Percentiles rank a stretch among this genome's conserved stretches.
These are phyloP conservation scores for Hydriomena furcata DNA, from an alignment of 2,888 invertebrate species.

Conservation along the genomic window DNA sequence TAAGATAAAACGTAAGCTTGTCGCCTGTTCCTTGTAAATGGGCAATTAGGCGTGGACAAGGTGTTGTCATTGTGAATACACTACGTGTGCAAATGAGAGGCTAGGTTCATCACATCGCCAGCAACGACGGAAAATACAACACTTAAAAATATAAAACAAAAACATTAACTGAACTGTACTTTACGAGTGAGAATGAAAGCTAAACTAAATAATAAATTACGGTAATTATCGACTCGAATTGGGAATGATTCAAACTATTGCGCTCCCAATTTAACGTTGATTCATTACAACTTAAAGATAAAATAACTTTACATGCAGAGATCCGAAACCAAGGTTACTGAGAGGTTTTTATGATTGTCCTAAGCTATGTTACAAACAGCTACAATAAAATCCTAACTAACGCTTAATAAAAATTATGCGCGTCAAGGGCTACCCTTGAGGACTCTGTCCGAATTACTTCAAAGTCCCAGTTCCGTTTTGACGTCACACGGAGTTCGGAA, in stretches of 20 bases:
- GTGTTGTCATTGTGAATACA: neutral
- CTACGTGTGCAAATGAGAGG: neutral
- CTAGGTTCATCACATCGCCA: slow-evolving; percentile 1
- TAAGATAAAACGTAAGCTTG: neutral
- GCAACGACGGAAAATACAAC: neutral
- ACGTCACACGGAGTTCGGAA: slow-evolving; percentile 48
- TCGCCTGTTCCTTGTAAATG: neutral
- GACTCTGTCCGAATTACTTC: slow-evolving; percentile 42
- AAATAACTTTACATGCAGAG: slow-evolving; percentile 47
- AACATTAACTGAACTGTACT: slow-evolving; percentile 24
- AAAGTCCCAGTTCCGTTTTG: slow-evolving; percentile 37
- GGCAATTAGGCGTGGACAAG: neutral
- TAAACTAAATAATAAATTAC: slow-evolving; percentile 28
- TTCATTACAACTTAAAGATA: slow-evolving; percentile 38
- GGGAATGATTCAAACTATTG: slow-evolving; percentile 23
- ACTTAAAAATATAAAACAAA: slow-evolving; percentile 10
- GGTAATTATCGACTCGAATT: slow-evolving; percentile 23
- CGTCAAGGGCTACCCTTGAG: slow-evolving; percentile 34
- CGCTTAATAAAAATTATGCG: slow-evolving; percentile 35
- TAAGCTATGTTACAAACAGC: slow-evolving; percentile 39
- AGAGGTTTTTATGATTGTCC: slow-evolving; percentile 40
- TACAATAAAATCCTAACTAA: slow-evolving; percentile 27
- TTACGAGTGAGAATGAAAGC: slow-evolving; percentile 23
- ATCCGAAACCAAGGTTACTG: slow-evolving; percentile 49
- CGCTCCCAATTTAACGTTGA: slow-evolving; percentile 10